These are phyloP conservation scores for Alcedo quadribrachys DNA, from an alignment of 2,797 vertebrate species.

Conservation along the genomic window DNA sequence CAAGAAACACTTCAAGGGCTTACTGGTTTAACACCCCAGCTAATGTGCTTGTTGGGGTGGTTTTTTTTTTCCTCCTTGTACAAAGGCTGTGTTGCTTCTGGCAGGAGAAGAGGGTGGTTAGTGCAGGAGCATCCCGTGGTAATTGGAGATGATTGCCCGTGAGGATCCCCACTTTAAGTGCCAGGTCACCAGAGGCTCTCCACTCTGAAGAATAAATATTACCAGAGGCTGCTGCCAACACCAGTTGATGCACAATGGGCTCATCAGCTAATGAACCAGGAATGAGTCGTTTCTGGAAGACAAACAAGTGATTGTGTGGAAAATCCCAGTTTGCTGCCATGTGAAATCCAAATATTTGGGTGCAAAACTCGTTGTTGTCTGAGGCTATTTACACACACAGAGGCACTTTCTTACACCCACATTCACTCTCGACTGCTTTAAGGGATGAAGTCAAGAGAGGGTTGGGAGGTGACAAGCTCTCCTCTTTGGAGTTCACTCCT, in stretches of 20 bases:
- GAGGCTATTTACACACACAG: background rate
- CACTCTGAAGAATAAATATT: background rate
- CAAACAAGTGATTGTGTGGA: constrained; percentile 11
- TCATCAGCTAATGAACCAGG: constrained; percentile 10
- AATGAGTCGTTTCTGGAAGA: constrained; percentile 6
- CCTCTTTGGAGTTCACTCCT: background rate
- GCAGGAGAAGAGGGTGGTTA: background rate
- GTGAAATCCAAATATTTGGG: constrained; percentile 22
- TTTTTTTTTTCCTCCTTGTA: background rate
- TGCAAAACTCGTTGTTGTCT: background rate
- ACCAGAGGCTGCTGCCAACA: background rate
- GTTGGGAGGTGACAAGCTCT: background rate
- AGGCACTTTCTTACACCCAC: background rate
- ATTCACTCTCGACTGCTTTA: background rate
- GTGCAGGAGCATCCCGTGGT: accelerated
- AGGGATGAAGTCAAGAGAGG: background rate
- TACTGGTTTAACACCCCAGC: background rate
- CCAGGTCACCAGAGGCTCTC: background rate
- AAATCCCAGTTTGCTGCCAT: background rate
- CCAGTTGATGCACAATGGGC: background rate
- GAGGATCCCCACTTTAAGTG: background rate
- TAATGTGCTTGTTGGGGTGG: background rate
- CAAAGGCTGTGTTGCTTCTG: background rate
- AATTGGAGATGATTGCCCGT: background rate
- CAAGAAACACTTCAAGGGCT: background rate